phyloP scores from a whole-genome alignment of 2,797 vertebrate genomes.

The Synanceia verrucosa region DNA sequence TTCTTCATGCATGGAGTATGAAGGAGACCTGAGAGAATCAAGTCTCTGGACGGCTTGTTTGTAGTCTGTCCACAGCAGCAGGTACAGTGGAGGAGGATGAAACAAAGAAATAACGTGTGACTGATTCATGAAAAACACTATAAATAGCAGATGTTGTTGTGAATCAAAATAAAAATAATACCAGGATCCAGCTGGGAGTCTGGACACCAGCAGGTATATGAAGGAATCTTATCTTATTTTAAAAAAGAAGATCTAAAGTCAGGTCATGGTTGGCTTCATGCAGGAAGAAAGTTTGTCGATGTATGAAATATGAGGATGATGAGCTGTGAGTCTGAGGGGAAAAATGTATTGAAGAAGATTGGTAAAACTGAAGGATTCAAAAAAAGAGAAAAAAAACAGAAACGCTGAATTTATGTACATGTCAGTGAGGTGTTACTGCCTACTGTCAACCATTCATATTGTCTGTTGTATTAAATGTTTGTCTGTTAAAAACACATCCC shows the following conservation, averaged over 20 bases:
- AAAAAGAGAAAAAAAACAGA: not conserved
- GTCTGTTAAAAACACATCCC: too few species aligned
- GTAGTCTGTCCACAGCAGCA: not conserved
- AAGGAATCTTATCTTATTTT: not conserved
- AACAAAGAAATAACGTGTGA: not conserved
- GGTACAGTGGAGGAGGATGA: not conserved
- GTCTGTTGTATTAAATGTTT: too few species aligned
- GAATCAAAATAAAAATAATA: not conserved
- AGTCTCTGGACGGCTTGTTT: conserved; percentile 52
- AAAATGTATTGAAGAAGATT: not conserved
- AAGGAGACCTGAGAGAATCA: conserved; percentile 74
- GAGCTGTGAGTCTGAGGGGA: not conserved
- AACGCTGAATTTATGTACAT: not conserved
- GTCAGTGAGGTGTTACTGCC: too few species aligned
- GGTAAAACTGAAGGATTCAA: not conserved
- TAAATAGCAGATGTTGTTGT: not conserved
- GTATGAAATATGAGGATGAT: not conserved
- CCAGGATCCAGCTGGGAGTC: not conserved
- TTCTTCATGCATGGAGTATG: conserved; percentile 54
- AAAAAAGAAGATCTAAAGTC: too few species aligned
- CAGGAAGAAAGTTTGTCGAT: not conserved
- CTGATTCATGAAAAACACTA: not conserved
- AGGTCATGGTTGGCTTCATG: not conserved
- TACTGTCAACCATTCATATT: too few species aligned
- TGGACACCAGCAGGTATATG: not conserved